Conservation (phyloP, 2,113 vertebrate species). For the Muntiacus reevesi region DNA sequence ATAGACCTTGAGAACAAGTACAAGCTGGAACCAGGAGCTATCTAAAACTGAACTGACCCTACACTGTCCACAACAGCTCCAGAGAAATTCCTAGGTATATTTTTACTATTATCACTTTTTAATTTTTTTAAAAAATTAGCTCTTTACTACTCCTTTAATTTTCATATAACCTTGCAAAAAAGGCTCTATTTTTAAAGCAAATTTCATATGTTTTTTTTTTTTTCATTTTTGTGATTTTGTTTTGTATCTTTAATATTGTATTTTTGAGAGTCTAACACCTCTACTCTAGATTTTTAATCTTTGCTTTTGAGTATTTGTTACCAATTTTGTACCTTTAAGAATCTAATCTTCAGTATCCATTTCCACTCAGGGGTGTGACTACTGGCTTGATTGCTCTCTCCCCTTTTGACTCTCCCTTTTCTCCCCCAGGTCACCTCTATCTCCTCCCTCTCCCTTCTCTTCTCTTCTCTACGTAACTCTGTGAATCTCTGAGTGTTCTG, state of each 20-base stretch:
- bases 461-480: not conserved
- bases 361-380: not conserved
- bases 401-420: not conserved
- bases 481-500: not conserved
- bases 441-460: not conserved
- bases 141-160: not conserved
- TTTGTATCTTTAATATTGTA: not conserved
- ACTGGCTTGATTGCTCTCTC: not conserved
- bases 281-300: not conserved
- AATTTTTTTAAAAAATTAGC: not conserved
- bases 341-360: not conserved
- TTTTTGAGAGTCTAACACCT: not conserved
- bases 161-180: not conserved
- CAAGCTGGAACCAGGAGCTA: not conserved
- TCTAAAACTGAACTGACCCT: not conserved
- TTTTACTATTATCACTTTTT: not conserved
- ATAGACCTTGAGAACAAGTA: not conserved
- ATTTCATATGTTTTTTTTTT: not conserved
- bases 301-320: not conserved
- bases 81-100: not conserved
- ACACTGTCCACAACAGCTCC: not conserved
- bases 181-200: not conserved
- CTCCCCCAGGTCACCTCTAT: not conserved
- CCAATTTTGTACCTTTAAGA: not conserved
- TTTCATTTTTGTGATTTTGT: not conserved